Base-by-base conservation (phyloP, 2,888 invertebrate genomes). In the Meliscaeva auricollis region DNA sequence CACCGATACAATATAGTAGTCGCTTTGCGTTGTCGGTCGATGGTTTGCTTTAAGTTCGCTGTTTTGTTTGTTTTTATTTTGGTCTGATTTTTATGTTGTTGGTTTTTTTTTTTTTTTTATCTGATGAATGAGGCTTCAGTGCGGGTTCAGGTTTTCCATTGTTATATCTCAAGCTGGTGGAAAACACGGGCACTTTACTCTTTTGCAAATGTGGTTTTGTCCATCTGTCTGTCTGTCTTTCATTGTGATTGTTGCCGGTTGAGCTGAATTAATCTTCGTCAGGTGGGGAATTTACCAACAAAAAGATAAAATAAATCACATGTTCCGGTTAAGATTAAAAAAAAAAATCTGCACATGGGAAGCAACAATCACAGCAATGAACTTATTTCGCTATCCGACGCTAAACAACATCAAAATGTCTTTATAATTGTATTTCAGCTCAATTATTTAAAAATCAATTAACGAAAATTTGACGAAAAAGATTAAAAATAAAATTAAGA, bases 131-230 rank as follows among this genome's bases (percentile, higher is more conserved):
- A n/a, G 11, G 9, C n/a, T 44, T 62, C 41, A 26, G 41, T 62
- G 64, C 30, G 58, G 68, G 66, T 41, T 80, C 32, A 56, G 62
- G 38, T 69, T 46, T 46, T 41, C 50, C 13, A 60, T 69, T 70
- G 56, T 60, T 58, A 17, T 41, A 35, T 35, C 17, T 26, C 5
- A 15, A 62, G 22, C 41, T 62, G 69, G 26, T 70, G 54, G 32
- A 66, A 72, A 73, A 48, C 35, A 72, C 78, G 54, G 56, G 17
- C 64, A 78, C 20, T 73, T 35, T 41, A 26, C 26, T 68, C 26
- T 26, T n/a, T 44, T 15, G 48, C n/a, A 7, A 58, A 38, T 30
- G 35, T 52, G 17, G 26, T 26, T 26, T n/a, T 4, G 11, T 17
- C 13, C 20, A 9, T 46, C 56, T 44, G 44, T 20, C 17, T 26